These are phyloP conservation scores for Petrosia ficiformis DNA, from an alignment of 37 sponge, comb jelly and placozoan species.

Conservation along the genomic window DNA sequence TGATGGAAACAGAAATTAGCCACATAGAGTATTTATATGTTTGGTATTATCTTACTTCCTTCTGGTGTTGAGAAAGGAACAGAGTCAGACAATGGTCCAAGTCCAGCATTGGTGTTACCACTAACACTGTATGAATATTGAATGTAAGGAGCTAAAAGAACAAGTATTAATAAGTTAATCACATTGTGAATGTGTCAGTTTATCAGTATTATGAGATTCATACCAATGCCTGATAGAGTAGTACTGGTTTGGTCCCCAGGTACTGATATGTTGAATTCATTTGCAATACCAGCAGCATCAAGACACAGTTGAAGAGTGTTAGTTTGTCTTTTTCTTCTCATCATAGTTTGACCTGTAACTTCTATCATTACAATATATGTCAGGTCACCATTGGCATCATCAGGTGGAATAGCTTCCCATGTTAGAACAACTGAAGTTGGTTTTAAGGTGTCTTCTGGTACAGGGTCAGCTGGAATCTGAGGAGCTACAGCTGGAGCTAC, in stretches of 20 bases:
- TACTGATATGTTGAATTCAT: conserved; percentile 17
- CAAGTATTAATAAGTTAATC: background rate
- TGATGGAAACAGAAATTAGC: too few relatives aligned
- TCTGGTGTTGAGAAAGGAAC: conserved; percentile 17
- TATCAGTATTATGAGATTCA: background rate
- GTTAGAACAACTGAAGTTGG: conserved; percentile 6
- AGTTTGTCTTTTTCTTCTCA: conserved; percentile 22
- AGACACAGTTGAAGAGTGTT: conserved; percentile 13
- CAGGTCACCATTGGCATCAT: background rate
- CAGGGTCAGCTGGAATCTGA: background rate
- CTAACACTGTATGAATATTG: conserved; percentile 26
- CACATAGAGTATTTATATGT: too few relatives aligned
- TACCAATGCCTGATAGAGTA: conserved; percentile 18
- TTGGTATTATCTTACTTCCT: conserved; percentile 28
- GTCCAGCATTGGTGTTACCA: conserved; percentile 19
- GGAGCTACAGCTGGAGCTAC: background rate
- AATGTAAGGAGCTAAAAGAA: conserved; percentile 38
- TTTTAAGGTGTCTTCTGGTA: background rate
- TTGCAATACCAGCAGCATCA: conserved; percentile 8
- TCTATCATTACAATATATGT: background rate
- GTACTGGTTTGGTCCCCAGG: conserved; percentile 10
- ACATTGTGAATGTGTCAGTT: background rate
- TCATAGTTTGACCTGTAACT: background rate
- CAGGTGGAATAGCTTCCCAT: background rate
- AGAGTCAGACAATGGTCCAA: conserved; percentile 23